Base-by-base conservation (phyloP, 2,888 invertebrate genomes). In the Dendrolimus pini region DNA sequence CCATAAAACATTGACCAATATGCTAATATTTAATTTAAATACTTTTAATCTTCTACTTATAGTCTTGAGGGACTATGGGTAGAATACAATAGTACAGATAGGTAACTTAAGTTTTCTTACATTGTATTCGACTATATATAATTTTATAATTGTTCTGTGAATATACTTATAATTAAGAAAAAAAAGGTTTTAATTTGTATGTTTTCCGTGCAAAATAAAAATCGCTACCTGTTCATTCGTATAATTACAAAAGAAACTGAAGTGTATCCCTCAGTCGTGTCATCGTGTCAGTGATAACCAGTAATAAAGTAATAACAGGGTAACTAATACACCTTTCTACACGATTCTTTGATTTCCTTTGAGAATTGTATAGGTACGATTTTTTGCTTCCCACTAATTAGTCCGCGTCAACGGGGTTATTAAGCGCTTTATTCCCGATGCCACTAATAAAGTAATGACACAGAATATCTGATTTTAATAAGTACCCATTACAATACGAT, bases 341-440 rank as follows among this genome's bases (percentile, higher is more conserved):
- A 77, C 71, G 71, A 82, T 85, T 86, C 86, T 86, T 89, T 89
- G 89, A 89, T 89, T 89, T 87, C 75, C 73, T 74, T 65, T 65
- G 67, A 70, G 74, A 66, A 61, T 64, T 65, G 53, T 53, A 67
- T 12, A 47, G 47, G 9, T 47, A 47, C 65, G 69, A 75, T 71
- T 70, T 80, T 81, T 81, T 81, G 74, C 70, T 61, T 63, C 71
- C 75, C 64, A 76, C 69, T 84, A 85, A 87, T 87, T 87, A 85
- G 62, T 62, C 61, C 62, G 60, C 66, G 67, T 73, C 68, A 75
- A 75, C 67, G 69, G 67, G 12, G 69, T 74, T 71, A 76, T 83
- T 80, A 79, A 62, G 9, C 53, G 55, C 59, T 53, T 55, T 55
- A 56, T 61, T 54, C 57, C 52, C 52, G n/a, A 41, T 52, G 8